Evolutionary conservation across 2,797 vertebrate genomes (phyloP).

Genomic region (Brachyrhaphis roseni): DNA sequence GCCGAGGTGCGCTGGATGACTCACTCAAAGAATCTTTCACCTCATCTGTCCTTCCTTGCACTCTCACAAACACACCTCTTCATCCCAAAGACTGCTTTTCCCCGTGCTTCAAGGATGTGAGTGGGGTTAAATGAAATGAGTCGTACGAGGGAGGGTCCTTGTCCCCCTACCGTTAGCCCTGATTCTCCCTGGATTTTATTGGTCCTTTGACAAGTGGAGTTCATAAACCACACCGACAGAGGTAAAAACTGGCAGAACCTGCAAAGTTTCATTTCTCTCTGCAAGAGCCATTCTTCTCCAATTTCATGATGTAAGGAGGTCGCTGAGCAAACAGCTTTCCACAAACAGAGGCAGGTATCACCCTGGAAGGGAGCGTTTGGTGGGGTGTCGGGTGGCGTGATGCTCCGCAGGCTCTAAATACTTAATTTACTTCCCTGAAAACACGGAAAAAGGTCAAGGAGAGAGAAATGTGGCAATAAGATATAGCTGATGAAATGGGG

Average conservation of each 20-base stretch:
- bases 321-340: constrained; percentile 26
- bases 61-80: constrained; percentile 29
- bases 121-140: constrained; percentile 28
- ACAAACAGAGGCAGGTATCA: constrained; percentile 44
- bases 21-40: constrained; percentile 59
- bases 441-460: constrained; percentile 14
- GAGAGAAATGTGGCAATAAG: constrained; percentile 1
- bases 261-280: constrained; percentile 31
- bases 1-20: constrained; percentile 57
- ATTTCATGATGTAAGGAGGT: constrained; percentile 35
- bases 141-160: constrained; percentile 42
- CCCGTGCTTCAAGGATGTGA: constrained; percentile 7
- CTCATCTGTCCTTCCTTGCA: constrained; percentile 15
- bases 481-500: not conserved
- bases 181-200: constrained; percentile 9
- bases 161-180: constrained; percentile 8
- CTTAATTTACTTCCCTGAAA: constrained; percentile 44
- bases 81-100: constrained; percentile 4
- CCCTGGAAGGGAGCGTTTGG: constrained; percentile 20
- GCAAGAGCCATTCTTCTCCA: constrained; percentile 18
- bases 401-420: constrained; percentile 45
- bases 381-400: constrained; percentile 30
- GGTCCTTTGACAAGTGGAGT: constrained; percentile 9
- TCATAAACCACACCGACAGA: constrained; percentile 13
- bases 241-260: constrained; percentile 27